Evolutionary conservation across 2,113 vertebrate species (phyloP), one percentile per base, ranked within the genome.

Genomic region (Pholis gunnellus): DNA sequence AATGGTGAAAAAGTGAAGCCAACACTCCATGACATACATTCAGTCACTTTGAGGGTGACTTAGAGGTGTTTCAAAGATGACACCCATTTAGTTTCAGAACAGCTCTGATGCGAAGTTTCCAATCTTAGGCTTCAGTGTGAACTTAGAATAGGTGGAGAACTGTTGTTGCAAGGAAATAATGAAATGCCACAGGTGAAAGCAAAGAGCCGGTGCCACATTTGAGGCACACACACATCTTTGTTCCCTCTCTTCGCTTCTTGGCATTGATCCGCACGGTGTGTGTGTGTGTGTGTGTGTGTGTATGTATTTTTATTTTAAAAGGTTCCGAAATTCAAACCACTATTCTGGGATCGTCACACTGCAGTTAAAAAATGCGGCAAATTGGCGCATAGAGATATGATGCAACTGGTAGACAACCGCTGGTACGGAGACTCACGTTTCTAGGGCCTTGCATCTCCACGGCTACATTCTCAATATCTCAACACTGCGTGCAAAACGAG

Each of bases 291-390:
- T 60, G 25, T 60, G 20, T 50, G 64, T 56, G 25, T 59, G 3
- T 72, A 22, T 71, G 20, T 57, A 4, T 64, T 63, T 82, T 34
- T 85, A 36, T 46, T 34, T 80, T 82, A n/a, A 78, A 78, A 72
- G 84, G 27, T 89, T 88, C 56, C 84, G 77, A 89, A 88, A 90
- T 87, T 86, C 85, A 90, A 66, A 85, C 74, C 78, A 79, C 85
- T 83, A 83, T 84, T 83, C 84, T 40, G 48, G 74, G 78, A 85
- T 90, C 86, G 69, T 90, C 93, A 93, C 93, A 94, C 94, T 95
- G 94, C 94, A 93, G 94, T 88, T 93, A 89, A 91, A 94, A 95
- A 94, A 91, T 95, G 94, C 94, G 91, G 93, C 95, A 95, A 89
- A 90, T 94, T 92, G 86, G 89, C 88, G 89, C 92, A 93, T 83